A percentile compares a stretch with the other conserved stretches of the same genome.
Conservation (phyloP, 2,888 invertebrate species). For the Temnothorax unifasciatus region DNA sequence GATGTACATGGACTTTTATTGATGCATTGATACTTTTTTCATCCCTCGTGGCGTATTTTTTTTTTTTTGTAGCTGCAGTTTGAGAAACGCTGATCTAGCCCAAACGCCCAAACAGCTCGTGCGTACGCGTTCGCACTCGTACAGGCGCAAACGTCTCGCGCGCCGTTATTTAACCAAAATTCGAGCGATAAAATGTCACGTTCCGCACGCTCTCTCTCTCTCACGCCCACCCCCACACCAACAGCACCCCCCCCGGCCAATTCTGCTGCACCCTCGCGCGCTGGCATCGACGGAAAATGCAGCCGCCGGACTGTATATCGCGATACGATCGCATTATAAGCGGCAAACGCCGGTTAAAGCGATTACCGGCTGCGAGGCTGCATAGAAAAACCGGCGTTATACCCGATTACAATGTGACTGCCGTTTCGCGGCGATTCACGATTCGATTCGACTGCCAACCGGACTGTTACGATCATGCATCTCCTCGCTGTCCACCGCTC, state of each 20-base stretch:
- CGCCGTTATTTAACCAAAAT: slow-evolving; percentile 79
- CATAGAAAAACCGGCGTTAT: slow-evolving; percentile 82
- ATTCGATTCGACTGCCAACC: slow-evolving; percentile 72
- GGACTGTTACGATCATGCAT: slow-evolving; percentile 65
- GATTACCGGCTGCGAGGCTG: slow-evolving; percentile 82
- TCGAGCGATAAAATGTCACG: slow-evolving; percentile 78
- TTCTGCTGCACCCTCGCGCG: slow-evolving; percentile 52
- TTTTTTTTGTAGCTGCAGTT: slow-evolving; percentile 2
- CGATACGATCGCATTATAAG: slow-evolving; percentile 85
- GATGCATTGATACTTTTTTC: background rate
- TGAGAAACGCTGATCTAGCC: slow-evolving; percentile 55
- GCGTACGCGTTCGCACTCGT: slow-evolving; percentile 60
- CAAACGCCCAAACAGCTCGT: slow-evolving; percentile 58
- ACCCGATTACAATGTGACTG: slow-evolving; percentile 84
- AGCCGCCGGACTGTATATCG: slow-evolving; percentile 82
- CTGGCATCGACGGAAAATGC: slow-evolving; percentile 73
- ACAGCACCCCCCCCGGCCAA: slow-evolving; percentile 23
- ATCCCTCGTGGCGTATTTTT: background rate
- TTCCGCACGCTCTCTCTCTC: slow-evolving; percentile 43
- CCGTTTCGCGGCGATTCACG: slow-evolving; percentile 83
- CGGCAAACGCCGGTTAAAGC: slow-evolving; percentile 84
- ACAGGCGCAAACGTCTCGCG: slow-evolving; percentile 62
- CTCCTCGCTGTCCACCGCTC: slow-evolving; percentile 41
- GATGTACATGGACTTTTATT: background rate
- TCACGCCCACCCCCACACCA: slow-evolving; percentile 18